Evolutionary conservation across 2,113 vertebrate genomes (phyloP).

Genomic region (Siniperca knerii): DNA sequence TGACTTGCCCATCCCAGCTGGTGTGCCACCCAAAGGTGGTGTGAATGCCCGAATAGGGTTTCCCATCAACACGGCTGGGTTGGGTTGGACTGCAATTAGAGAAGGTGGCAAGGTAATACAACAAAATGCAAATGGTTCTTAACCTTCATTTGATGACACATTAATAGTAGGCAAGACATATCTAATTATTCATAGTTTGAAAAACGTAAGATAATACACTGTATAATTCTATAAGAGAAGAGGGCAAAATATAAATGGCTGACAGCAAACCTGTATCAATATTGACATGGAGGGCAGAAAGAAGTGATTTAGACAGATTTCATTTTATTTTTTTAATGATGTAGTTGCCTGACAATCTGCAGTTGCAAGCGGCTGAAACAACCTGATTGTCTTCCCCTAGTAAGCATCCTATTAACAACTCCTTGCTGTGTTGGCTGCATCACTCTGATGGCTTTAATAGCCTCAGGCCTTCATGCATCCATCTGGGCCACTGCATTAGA

Average conservation of each 20-base stretch:
- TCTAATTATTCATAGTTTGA: not conserved
- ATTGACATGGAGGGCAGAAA: not conserved
- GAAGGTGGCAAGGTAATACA: conserved; percentile 43
- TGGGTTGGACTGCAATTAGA: conserved; percentile 91
- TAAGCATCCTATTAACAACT: conserved; percentile 8
- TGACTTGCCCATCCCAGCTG: conserved; percentile 93
- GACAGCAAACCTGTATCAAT: not conserved
- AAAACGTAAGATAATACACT: not conserved
- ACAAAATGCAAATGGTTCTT: not conserved
- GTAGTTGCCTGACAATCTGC: not conserved
- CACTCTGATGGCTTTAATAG: conserved; percentile 19
- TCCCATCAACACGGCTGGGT: conserved; percentile 95
- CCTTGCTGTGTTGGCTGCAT: conserved; percentile 26
- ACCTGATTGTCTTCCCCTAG: not conserved
- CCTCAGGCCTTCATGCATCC: conserved; percentile 26
- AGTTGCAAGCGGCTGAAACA: not conserved
- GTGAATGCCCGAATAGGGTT: conserved; percentile 97
- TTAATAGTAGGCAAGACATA: not conserved
- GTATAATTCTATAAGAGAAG: not conserved
- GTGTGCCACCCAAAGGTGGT: conserved; percentile 92
- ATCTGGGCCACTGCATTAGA: conserved; percentile 29
- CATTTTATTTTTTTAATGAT: not conserved
- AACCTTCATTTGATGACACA: conserved; percentile 4
- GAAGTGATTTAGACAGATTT: not conserved
- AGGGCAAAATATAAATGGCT: not conserved